Conservation (phyloP, 2,113 vertebrate species). For the Genyomyrus donnyi region DNA sequence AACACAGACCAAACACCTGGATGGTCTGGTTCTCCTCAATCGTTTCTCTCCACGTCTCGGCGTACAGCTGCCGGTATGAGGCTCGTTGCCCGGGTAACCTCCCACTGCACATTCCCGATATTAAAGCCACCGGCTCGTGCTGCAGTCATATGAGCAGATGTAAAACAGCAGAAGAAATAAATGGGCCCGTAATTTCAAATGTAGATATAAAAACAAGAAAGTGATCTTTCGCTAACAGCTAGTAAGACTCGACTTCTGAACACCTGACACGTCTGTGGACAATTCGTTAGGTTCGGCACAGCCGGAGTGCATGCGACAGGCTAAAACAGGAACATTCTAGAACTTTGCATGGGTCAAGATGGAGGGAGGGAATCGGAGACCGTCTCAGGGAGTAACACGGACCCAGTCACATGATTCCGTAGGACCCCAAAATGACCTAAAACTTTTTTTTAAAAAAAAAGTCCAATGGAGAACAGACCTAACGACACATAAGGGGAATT, state of each 20-base stretch:
- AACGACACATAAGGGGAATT: not conserved
- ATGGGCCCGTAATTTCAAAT: not conserved
- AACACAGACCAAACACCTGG: not conserved
- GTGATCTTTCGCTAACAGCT: not conserved
- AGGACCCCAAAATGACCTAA: not conserved
- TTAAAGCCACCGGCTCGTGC: not conserved
- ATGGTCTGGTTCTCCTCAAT: not conserved
- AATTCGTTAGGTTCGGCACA: not conserved
- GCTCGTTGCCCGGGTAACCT: not conserved
- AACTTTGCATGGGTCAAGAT: not conserved
- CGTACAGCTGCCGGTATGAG: not conserved
- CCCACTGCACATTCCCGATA: not conserved
- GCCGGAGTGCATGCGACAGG: not conserved
- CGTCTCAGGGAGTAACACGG: not conserved
- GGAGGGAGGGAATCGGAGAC: not conserved
- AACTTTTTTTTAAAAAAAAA: not conserved
- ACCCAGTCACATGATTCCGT: not conserved
- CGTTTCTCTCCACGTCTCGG: not conserved
- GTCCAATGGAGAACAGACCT: not conserved
- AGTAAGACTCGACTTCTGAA: not conserved
- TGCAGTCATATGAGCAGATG: not conserved
- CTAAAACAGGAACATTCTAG: not conserved
- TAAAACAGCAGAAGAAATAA: not conserved
- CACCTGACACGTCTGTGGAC: not conserved
- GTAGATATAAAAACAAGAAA: not conserved